Conservation (phyloP, 2,888 invertebrate species). For the Agrochola lota region DNA sequence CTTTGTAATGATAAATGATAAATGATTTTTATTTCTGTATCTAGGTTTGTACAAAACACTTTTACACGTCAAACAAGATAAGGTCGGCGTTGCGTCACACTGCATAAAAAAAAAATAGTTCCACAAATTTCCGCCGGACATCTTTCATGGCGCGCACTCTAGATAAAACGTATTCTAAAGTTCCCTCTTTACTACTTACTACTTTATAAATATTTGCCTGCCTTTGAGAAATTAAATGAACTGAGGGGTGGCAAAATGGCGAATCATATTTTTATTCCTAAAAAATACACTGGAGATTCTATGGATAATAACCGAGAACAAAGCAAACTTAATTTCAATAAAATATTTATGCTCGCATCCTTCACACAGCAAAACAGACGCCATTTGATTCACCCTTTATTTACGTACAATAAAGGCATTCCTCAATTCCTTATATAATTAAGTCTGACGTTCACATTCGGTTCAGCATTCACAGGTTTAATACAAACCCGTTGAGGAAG, state of each 20-base stretch:
- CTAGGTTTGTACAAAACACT: too few relatives aligned
- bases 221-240: neutral
- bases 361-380: conserved; percentile 52
- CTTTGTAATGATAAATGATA: too few relatives aligned
- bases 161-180: neutral
- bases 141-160: too few relatives aligned
- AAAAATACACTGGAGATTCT: neutral
- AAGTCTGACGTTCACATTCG: conserved; percentile 49
- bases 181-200: neutral
- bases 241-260: neutral
- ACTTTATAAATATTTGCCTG: neutral
- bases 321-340: conserved; percentile 33
- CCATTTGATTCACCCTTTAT: conserved; percentile 62
- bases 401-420: conserved; percentile 57
- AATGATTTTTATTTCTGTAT: too few relatives aligned
- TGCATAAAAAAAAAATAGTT: too few relatives aligned
- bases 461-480: conserved; percentile 59
- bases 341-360: conserved; percentile 47
- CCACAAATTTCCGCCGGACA: too few relatives aligned
- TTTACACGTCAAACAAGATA: too few relatives aligned
- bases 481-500: conserved; percentile 67
- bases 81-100: too few relatives aligned
- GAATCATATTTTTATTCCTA: neutral
- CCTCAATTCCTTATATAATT: conserved; percentile 62
- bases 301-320: conserved; percentile 20